Conservation (phyloP, 2,888 invertebrate species). For the Caenorhabditis sinica region DNA sequence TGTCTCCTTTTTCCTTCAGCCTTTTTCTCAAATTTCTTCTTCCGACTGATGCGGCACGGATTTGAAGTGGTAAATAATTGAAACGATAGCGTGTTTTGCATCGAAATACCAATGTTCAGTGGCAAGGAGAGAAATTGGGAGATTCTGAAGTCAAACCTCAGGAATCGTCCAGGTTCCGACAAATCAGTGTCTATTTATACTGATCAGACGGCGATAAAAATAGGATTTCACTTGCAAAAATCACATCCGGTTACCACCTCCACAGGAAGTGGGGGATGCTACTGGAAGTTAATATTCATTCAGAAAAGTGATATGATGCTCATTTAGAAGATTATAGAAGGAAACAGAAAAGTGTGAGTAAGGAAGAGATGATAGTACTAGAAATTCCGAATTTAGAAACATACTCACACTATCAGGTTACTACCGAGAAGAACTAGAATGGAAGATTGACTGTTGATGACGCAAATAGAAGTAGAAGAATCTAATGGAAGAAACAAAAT, state of each 20-base stretch:
- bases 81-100: conserved; percentile 66
- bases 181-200: conserved; percentile 28
- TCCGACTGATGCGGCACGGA: conserved; percentile 31
- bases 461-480: conserved; percentile 28
- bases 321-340: background rate
- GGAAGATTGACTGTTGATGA: conserved; percentile 43
- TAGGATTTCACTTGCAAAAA: conserved; percentile 30
- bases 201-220: conserved; percentile 30
- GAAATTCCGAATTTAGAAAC: conserved; percentile 21
- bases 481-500: conserved; percentile 15
- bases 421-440: background rate
- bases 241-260: conserved; percentile 57
- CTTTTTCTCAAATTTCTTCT: conserved; percentile 56
- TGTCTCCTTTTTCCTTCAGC: conserved; percentile 35
- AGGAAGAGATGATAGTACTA: conserved; percentile 5
- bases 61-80: conserved; percentile 66
- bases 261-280: conserved; percentile 50
- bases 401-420: conserved; percentile 34
- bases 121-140: background rate
- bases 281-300: conserved; percentile 3
- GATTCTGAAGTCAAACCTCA: conserved; percentile 11
- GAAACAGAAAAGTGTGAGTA: conserved; percentile 1
- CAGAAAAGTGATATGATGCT: background rate
- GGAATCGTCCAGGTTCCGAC: background rate
- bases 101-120: conserved; percentile 51